These are phyloP conservation scores for Leucania comma DNA, from an alignment of 2,888 invertebrate genomes.

Conservation along the genomic window DNA sequence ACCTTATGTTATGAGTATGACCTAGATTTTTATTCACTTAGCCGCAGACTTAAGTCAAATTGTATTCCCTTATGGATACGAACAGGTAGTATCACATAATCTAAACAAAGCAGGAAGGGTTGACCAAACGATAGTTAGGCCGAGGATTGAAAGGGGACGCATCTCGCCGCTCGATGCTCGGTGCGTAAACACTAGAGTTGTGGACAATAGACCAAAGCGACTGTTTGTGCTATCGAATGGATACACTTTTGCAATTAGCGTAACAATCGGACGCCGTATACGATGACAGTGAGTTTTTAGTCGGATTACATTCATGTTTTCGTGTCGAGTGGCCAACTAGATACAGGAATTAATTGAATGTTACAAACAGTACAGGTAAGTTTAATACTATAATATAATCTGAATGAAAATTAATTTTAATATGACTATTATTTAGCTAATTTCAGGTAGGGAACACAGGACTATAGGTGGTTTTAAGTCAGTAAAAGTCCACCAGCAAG, in stretches of 20 bases:
- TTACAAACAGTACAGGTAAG: not conserved
- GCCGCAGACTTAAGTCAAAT: slow-evolving; percentile 11
- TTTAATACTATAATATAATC: not conserved
- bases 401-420: not conserved
- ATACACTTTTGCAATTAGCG: slow-evolving; percentile 81
- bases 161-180: slow-evolving; percentile 69
- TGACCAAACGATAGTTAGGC: slow-evolving; percentile 76
- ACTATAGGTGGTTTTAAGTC: too few species aligned
- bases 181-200: slow-evolving; percentile 78
- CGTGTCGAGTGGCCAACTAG: not conserved
- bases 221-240: slow-evolving; percentile 77
- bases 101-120: slow-evolving; percentile 69
- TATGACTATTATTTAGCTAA: too few species aligned
- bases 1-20: not conserved
- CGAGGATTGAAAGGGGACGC: slow-evolving; percentile 83
- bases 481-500: too few species aligned
- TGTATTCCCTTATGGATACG: slow-evolving; percentile 45
- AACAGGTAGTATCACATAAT: slow-evolving; percentile 70
- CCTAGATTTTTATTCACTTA: slow-evolving; percentile 16
- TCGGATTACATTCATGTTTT: slow-evolving; percentile 16
- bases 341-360: not conserved
- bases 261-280: slow-evolving; percentile 68
- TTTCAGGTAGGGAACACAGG: too few species aligned
- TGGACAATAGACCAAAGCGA: slow-evolving; percentile 81
- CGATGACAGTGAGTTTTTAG: slow-evolving; percentile 31